Evolutionary conservation across 2,113 vertebrate species (phyloP).

Genomic region (Hemibagrus wyckioides): DNA sequence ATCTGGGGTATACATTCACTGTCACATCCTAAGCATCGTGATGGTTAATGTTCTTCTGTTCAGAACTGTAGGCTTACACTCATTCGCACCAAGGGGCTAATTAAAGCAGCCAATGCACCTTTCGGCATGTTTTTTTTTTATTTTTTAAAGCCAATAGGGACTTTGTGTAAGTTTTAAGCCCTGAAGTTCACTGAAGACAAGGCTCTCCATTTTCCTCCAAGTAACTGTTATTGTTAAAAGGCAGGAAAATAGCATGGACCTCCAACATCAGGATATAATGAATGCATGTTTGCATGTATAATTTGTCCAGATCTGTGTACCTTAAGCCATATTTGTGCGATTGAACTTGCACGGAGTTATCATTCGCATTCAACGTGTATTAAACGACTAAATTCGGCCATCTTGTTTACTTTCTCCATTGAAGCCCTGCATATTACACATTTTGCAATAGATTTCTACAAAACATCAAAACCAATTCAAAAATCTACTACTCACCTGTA

Average conservation of each 20-base stretch:
- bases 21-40: neutral
- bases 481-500: neutral
- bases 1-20: conserved; percentile 1
- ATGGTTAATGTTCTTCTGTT: neutral
- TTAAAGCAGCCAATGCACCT: neutral
- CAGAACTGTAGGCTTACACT: neutral
- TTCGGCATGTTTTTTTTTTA: too few relatives aligned
- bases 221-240: neutral
- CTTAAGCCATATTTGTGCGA: neutral
- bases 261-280: neutral
- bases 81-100: neutral
- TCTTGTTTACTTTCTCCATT: neutral
- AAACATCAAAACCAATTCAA: neutral
- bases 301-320: neutral
- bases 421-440: neutral
- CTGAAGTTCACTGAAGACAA: neutral
- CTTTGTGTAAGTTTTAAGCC: neutral
- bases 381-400: neutral
- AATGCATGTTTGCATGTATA: neutral
- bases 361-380: neutral
- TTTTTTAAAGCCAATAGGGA: too few relatives aligned
- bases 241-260: neutral
- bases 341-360: neutral
- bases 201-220: neutral
- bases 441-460: neutral